Base-by-base conservation (phyloP, 2,888 invertebrate species). In the Corbicula japonica region DNA sequence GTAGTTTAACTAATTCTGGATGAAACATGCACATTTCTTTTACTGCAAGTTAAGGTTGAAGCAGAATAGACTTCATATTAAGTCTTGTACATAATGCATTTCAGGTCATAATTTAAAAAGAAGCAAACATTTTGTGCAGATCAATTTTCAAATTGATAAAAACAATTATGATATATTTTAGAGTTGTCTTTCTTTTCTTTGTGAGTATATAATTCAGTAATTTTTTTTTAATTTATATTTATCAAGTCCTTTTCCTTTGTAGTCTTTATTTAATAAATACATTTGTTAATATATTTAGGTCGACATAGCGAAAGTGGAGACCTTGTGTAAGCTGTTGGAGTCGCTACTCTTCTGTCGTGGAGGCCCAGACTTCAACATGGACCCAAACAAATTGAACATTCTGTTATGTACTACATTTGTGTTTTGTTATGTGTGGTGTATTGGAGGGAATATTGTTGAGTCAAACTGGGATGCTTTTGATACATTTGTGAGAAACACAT, bases 391-490 rank as follows among this genome's bases (percentile, higher is more conserved):
- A 75, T 93, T 96, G 0, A 95, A 95, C 87, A 94, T 94, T 5
- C 95, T 97, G 83, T 92, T 98, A 0, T 95, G 95, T 1, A 96
- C 97, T 89, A 95, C 96, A 32, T 98, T 97, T 91, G 94, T 97
- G 35, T 97, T 97, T 94, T 95, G 96, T 60, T 97, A 96, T 88
- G 93, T 97, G 0, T 98, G 98, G 98, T 95, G 96, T 1, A 93
- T 98, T 26, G 97, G 97, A n/a, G 97, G 97, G 0, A 98, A 98
- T 92, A 95, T 97, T 3, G 92, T 95, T 1, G 97, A 97, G 79
- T 90, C 92, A 0, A 95, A 96, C 70, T 95, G 96, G 86, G 95
- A 95, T 63, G 93, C 94, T 4, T 96, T 97, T 85, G 97, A 98
- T 90, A 94, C 95, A 12, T 95, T 95, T 86, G 95, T 97, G 65